Conservation (phyloP, 2,113 vertebrate species). For the Nibea coibor region DNA sequence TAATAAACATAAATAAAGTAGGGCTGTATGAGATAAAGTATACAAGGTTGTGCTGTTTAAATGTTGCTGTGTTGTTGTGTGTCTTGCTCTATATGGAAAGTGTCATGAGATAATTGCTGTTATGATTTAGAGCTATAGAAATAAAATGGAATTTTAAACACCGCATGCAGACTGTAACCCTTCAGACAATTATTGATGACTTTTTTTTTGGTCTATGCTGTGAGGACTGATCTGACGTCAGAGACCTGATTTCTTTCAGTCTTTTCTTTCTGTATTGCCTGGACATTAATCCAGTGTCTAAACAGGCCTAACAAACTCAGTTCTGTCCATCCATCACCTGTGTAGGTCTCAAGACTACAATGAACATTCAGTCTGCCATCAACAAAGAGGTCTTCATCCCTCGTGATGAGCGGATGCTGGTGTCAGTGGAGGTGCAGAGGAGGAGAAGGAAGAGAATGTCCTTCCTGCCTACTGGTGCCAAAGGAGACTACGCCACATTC, state of each 20-base stretch:
- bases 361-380: conserved; percentile 93
- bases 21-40: background rate
- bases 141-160: too few species aligned
- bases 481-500: conserved; percentile 91
- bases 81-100: too few species aligned
- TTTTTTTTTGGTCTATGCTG: background rate
- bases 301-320: background rate
- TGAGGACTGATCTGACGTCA: background rate
- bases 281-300: background rate
- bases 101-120: too few species aligned
- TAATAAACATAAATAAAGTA: background rate
- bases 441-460: conserved; percentile 93
- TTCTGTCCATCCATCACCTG: conserved; percentile 33
- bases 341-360: conserved; percentile 71
- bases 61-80: too few species aligned
- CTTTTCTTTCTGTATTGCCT: background rate
- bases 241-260: background rate
- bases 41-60: too few species aligned
- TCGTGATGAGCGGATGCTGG: conserved; percentile 91
- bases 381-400: conserved; percentile 94
- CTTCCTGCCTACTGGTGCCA: conserved; percentile 88
- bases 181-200: background rate
- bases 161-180: background rate
- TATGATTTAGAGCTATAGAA: too few species aligned
- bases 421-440: conserved; percentile 92